Evolutionary conservation across 1,140 invertebrate species (phyloP).

Genomic region (Radopholus similis): DNA sequence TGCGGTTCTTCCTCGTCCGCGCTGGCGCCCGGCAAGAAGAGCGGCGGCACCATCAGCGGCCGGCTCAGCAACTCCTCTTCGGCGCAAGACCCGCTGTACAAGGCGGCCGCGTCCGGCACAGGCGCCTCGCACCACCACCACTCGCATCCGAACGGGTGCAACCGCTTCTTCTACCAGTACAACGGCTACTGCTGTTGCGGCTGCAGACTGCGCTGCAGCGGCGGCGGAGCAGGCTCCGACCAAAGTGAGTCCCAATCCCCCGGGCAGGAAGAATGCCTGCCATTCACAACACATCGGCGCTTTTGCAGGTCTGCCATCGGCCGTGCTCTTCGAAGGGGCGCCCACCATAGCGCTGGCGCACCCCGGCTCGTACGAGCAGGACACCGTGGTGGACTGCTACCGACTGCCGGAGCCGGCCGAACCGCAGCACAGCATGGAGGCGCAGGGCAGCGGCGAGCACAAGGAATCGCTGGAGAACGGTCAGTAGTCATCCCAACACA

Average conservation of each 20-base stretch:
- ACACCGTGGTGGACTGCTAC: neutral
- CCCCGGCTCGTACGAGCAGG: constrained; percentile 17
- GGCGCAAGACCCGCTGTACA: constrained; percentile 8
- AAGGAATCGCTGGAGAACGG: neutral
- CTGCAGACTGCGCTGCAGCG: constrained; percentile 14
- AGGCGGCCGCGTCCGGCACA: neutral
- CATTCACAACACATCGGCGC: constrained; percentile 32
- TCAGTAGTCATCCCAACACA: too few relatives aligned
- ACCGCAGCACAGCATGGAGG: neutral
- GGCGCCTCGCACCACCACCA: constrained; percentile 19
- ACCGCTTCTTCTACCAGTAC: constrained; percentile 20
- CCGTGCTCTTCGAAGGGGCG: constrained; percentile 37
- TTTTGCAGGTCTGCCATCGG: constrained; percentile 27
- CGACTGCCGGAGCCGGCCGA: neutral
- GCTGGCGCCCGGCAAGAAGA: neutral
- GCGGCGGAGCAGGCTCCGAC: neutral
- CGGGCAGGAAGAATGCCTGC: constrained; percentile 11
- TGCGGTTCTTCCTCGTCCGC: neutral
- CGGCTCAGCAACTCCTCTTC: neutral
- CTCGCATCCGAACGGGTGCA: neutral
- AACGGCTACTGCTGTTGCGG: constrained; percentile 19
- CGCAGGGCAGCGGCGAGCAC: neutral
- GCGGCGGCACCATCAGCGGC: neutral
- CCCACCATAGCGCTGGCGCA: constrained; percentile 35
- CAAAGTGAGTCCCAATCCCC: constrained; percentile 20